Conservation (phyloP, 2,113 vertebrate species). For the Taurulus bubalis region DNA sequence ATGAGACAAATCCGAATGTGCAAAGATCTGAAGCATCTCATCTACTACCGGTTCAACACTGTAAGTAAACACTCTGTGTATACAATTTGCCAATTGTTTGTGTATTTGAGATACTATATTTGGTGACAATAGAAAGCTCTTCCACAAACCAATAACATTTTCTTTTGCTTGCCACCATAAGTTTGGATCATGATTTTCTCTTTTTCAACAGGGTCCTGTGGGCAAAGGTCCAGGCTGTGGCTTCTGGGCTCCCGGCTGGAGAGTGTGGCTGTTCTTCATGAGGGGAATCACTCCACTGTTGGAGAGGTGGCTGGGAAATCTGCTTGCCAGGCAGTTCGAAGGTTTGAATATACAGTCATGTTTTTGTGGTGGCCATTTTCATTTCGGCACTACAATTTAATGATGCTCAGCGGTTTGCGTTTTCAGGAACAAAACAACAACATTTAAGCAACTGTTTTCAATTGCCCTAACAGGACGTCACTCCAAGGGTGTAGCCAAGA, state of each 20-base stretch:
- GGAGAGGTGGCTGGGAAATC: constrained; percentile 98
- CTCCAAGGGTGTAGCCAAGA: constrained; percentile 99
- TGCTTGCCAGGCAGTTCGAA: constrained; percentile 98
- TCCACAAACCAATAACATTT: background rate
- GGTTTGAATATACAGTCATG: constrained; percentile 75
- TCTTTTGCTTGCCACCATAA: background rate
- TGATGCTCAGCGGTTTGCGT: background rate
- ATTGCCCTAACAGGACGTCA: constrained; percentile 88
- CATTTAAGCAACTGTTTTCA: background rate
- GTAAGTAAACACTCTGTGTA: constrained; percentile 79
- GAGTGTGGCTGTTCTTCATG: constrained; percentile 99
- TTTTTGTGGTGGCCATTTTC: background rate
- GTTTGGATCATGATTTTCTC: background rate
- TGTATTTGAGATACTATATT: background rate
- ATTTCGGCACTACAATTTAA: background rate
- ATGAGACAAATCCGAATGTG: constrained; percentile 99
- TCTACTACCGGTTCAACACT: constrained; percentile 99
- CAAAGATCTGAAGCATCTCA: constrained; percentile 99
- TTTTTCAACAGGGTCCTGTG: constrained; percentile 90
- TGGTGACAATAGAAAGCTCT: background rate
- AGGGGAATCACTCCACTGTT: constrained; percentile 96
- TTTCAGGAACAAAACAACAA: accelerated
- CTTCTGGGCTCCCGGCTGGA: constrained; percentile 99
- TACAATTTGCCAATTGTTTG: background rate
- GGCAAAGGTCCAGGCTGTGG: constrained; percentile 99